A percentile compares a stretch with the other conserved stretches of the same genome.
Conservation (phyloP, 2,888 invertebrate genomes). For the Synanthedon vespiformis region DNA sequence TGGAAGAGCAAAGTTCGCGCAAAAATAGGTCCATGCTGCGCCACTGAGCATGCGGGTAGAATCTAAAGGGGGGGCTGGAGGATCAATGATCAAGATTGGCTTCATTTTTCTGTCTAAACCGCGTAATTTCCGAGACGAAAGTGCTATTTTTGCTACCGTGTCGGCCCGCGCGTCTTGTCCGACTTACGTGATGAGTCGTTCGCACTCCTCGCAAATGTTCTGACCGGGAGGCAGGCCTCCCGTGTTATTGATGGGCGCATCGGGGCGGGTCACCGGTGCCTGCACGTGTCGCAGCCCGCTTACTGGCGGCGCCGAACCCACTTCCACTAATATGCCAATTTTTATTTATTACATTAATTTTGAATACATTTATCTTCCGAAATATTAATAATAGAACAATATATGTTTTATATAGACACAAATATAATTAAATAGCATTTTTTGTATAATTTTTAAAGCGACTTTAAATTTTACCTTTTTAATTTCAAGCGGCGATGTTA, state of each 20-base stretch:
- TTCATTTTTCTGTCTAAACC: background rate
- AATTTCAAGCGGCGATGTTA: too few relatives aligned
- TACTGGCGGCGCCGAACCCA: conserved; percentile 50
- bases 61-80: conserved; percentile 55
- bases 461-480: too few relatives aligned
- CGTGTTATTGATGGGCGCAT: conserved; percentile 73
- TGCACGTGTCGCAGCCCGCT: conserved; percentile 78
- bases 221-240: conserved; percentile 86
- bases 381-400: too few relatives aligned
- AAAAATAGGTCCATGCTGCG: too few relatives aligned
- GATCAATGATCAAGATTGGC: conserved; percentile 10
- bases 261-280: conserved; percentile 78
- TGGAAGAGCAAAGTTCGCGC: too few relatives aligned
- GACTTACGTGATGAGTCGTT: conserved; percentile 97
- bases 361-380: too few relatives aligned
- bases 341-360: background rate
- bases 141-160: conserved; percentile 67
- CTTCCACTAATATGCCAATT: conserved; percentile 44
- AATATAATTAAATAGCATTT: too few relatives aligned
- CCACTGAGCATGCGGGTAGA: conserved; percentile 22
- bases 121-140: conserved; percentile 7
- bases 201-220: conserved; percentile 97
- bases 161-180: conserved; percentile 72
- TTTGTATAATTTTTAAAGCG: too few relatives aligned
- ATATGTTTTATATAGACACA: too few relatives aligned